A percentile compares a stretch with the other conserved stretches of the same genome.
These are phyloP conservation scores for Orussus abietinus DNA, from an alignment of 1,140 invertebrate genomes.

Conservation along the genomic window DNA sequence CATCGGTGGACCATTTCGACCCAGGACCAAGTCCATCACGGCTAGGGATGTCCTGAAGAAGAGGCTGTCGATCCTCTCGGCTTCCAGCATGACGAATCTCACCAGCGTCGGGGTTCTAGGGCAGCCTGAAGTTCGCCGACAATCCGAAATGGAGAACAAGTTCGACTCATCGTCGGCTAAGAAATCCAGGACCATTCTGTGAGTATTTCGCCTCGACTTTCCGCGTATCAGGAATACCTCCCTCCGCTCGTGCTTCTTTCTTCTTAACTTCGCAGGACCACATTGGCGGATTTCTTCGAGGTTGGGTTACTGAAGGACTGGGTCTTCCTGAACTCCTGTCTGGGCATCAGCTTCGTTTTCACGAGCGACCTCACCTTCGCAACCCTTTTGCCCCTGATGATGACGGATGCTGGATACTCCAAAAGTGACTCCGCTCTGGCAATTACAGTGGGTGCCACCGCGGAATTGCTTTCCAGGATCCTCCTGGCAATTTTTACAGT, in stretches of 20 bases:
- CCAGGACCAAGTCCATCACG: no score
- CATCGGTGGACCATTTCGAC: neutral
- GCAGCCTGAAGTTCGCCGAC: no score
- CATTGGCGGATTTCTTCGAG: constrained; percentile 36
- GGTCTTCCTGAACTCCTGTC: constrained; percentile 38
- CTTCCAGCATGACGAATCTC: constrained; percentile 18
- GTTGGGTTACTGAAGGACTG: constrained; percentile 36
- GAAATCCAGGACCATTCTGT: no score
- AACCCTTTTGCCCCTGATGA: constrained; percentile 43
- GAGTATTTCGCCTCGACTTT: no score
- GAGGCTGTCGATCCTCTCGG: constrained; percentile 10
- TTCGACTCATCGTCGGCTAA: no score
- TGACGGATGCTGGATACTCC: constrained; percentile 35
- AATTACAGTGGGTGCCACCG: constrained; percentile 35
- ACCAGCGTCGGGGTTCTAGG: constrained; percentile 13
- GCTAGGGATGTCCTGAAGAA: no score
- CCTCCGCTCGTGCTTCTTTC: no score
- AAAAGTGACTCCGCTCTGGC: constrained; percentile 36
- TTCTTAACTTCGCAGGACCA: no score
- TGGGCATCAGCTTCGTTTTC: constrained; percentile 41
- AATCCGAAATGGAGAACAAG: no score
- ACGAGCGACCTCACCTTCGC: constrained; percentile 42
- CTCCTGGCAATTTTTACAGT: constrained; percentile 39
- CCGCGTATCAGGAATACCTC: no score
- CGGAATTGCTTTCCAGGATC: constrained; percentile 41